These are phyloP conservation scores for Benthosema pterotum DNA, from an alignment of 2,797 vertebrate species.

Conservation along the genomic window DNA sequence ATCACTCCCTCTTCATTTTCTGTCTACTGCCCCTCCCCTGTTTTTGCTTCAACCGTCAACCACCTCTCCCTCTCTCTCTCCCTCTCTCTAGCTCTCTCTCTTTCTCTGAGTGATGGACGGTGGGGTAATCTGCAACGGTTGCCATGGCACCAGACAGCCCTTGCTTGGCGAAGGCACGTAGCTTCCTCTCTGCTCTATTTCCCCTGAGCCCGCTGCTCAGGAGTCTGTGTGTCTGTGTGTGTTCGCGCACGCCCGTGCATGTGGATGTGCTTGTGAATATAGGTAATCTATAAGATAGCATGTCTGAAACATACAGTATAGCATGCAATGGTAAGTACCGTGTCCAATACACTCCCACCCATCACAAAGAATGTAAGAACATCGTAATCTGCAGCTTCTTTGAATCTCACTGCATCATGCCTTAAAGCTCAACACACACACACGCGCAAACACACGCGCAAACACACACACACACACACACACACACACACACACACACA, in stretches of 20 bases:
- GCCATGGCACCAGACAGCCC: constrained; percentile 94
- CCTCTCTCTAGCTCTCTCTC: constrained; percentile 67
- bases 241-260: constrained; percentile 48
- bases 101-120: constrained; percentile 80
- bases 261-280: constrained; percentile 37
- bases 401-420: no score
- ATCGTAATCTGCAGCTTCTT: no score
- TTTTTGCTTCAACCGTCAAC: background rate
- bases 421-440: no score
- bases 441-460: no score
- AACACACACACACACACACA: no score
- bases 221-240: constrained; percentile 54
- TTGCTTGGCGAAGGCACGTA: constrained; percentile 88
- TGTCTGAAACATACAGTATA: no score
- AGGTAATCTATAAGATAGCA: no score
- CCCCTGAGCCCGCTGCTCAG: constrained; percentile 72
- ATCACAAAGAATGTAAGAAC: no score
- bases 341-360: no score
- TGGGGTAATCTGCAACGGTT: constrained; percentile 90
- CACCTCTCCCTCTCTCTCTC: constrained; percentile 32
- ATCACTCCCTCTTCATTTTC: constrained; percentile 6
- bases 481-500: no score
- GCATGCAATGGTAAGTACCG: no score
- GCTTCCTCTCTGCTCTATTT: constrained; percentile 87
- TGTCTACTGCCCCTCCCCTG: constrained; percentile 5